Conservation (phyloP, 30 jellyfish, hydroid and myxozoan genomes). For the Hydractinia symbiolongicarpus region DNA sequence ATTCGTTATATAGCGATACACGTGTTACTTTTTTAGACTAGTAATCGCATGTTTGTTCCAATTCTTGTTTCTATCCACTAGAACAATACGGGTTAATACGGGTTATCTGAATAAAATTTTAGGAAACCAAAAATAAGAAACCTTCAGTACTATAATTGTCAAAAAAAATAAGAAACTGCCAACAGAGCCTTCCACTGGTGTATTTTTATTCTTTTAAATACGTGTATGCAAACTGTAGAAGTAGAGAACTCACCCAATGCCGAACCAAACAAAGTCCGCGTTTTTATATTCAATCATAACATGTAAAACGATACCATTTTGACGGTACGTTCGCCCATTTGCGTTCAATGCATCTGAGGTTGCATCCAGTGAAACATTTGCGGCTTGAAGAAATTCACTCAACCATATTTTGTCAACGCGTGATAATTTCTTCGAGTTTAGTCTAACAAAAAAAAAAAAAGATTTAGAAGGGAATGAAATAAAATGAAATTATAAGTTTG, state of each 20-base stretch:
- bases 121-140: too few species aligned
- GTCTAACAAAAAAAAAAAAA: conserved; percentile 19
- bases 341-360: conserved; percentile 76
- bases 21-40: too few species aligned
- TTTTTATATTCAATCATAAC: conserved; percentile 60
- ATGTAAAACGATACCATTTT: conserved; percentile 77
- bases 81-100: too few species aligned
- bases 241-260: conserved; percentile 45
- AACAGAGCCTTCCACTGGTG: too few species aligned
- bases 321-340: conserved; percentile 60
- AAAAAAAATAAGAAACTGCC: too few species aligned
- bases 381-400: conserved; percentile 62
- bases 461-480: not conserved
- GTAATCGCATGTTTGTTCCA: too few species aligned
- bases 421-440: conserved; percentile 28
- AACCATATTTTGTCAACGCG: conserved; percentile 66
- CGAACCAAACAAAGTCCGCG: conserved; percentile 57
- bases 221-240: too few species aligned
- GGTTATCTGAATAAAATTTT: too few species aligned
- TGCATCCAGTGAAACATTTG: conserved; percentile 44
- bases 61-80: too few species aligned
- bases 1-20: too few species aligned
- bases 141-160: too few species aligned
- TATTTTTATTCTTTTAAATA: too few species aligned
- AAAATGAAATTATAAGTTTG: not conserved